A percentile compares a stretch with the other conserved stretches of the same genome.
phyloP scores from a whole-genome alignment of 1,140 invertebrate genomes.

The Micrasema minimum region DNA sequence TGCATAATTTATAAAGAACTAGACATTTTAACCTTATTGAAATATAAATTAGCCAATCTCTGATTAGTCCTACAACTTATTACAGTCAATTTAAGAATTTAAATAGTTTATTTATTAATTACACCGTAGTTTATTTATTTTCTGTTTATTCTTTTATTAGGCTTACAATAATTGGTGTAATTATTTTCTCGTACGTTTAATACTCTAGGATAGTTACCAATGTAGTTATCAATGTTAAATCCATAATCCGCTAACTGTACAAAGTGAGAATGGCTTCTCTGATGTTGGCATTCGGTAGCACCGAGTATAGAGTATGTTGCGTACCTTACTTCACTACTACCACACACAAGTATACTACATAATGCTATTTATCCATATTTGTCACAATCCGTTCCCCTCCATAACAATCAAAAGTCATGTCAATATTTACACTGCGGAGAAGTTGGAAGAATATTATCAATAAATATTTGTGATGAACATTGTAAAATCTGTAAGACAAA shows the following conservation, averaged over 20 bases:
- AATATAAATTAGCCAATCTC: constrained; percentile 16
- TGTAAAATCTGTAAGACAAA: constrained; percentile 35
- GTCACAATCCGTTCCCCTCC: constrained; percentile 22
- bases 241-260: constrained; percentile 26
- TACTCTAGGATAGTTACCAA: constrained; percentile 35
- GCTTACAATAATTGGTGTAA: constrained; percentile 50
- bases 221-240: constrained; percentile 25
- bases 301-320: constrained; percentile 16
- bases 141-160: constrained; percentile 59
- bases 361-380: constrained; percentile 45
- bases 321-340: constrained; percentile 3
- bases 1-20: neutral
- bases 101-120: constrained; percentile 71
- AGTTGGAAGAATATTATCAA: constrained; percentile 22
- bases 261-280: neutral
- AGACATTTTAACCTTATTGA: constrained; percentile 13
- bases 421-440: constrained; percentile 28
- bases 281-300: neutral
- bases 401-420: constrained; percentile 33
- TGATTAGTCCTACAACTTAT: constrained; percentile 33
- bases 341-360: constrained; percentile 10
- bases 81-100: constrained; percentile 63
- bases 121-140: constrained; percentile 67
- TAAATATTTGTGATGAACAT: constrained; percentile 13
- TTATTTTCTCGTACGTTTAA: constrained; percentile 42